These are phyloP conservation scores for Creontiades dilutus DNA, from an alignment of 2,888 invertebrate genomes.

Conservation along the genomic window DNA sequence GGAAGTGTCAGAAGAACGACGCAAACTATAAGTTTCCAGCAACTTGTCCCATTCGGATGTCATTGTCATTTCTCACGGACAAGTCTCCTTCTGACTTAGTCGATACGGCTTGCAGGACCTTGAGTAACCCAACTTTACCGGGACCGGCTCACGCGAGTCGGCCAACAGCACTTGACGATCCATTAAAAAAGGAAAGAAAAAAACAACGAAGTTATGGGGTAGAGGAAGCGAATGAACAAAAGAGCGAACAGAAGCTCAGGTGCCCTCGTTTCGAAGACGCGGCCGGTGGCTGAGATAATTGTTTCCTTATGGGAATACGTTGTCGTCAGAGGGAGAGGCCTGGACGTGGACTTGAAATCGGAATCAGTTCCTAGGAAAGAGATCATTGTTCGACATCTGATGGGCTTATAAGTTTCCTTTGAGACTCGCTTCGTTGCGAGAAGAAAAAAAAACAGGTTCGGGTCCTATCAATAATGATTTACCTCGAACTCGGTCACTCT, in stretches of 20 bases:
- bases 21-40: neutral
- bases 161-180: conserved; percentile 6
- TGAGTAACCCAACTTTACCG: neutral
- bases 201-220: neutral
- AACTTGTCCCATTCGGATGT: neutral
- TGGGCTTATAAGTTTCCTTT: neutral
- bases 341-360: conserved; percentile 34
- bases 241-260: neutral
- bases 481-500: neutral
- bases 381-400: conserved; percentile 49
- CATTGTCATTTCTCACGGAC: conserved; percentile 23
- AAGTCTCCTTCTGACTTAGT: neutral
- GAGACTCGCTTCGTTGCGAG: neutral
- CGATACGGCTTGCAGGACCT: neutral
- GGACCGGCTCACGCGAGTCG: neutral
- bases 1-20: neutral
- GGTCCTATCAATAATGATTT: conserved; percentile 22
- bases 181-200: neutral
- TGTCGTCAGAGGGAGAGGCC: neutral
- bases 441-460: conserved; percentile 38
- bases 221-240: conserved; percentile 29
- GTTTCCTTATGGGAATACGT: conserved; percentile 52
- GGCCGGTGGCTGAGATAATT: conserved; percentile 13
- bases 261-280: conserved; percentile 1
- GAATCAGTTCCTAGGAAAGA: conserved; percentile 47